Base-by-base conservation (phyloP, 2,888 invertebrate genomes). In the Bhutanitis thaidina region DNA sequence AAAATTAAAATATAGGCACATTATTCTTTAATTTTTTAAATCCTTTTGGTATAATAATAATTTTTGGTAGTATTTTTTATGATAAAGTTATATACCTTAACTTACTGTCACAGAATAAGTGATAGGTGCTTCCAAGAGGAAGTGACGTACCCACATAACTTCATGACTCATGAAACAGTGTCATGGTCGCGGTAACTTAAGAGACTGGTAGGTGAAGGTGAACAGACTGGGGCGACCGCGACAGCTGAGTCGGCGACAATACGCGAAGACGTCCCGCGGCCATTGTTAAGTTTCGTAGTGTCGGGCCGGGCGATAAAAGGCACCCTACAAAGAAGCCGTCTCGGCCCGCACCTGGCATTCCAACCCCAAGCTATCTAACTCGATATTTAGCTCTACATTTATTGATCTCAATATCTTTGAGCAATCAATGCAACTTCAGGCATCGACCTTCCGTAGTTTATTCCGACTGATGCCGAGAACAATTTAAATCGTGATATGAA, bases 171-270 rank as follows among this genome's bases (percentile, higher is more conserved):
- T 68, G 60, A 60, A 65, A 69, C 59, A 60, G 60, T 71, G 71
- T 72, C 72, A 70, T 60, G 74, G 74, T 60, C 71, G 68, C 34
- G 34, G 12, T 74, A 77, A 74, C 67, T 74, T 73, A 71, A 65
- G 69, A 68, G 70, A 61, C 61, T 65, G 64, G 71, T 65, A 60
- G 60, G 56, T 58, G 56, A 55, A 60, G 60, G 56, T 58, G 56
- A 55, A 56, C 49, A 46, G 65, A 67, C 69, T 69, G 71, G 78
- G 84, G 81, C 87, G 65, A 67, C 70, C 71, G 71, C 80, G 84
- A 82, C 88, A 86, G 88, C 89, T 87, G 88, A 86, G 74, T 72
- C 62, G 61, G 63, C 75, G 74, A 87, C 86, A 88, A 86, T 81
- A 60, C 74, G 66, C 75, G 86, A 87, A 88, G 89, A 89, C 85